Conservation (phyloP, 2,888 invertebrate genomes). For the Ornithoptera alexandrae region DNA sequence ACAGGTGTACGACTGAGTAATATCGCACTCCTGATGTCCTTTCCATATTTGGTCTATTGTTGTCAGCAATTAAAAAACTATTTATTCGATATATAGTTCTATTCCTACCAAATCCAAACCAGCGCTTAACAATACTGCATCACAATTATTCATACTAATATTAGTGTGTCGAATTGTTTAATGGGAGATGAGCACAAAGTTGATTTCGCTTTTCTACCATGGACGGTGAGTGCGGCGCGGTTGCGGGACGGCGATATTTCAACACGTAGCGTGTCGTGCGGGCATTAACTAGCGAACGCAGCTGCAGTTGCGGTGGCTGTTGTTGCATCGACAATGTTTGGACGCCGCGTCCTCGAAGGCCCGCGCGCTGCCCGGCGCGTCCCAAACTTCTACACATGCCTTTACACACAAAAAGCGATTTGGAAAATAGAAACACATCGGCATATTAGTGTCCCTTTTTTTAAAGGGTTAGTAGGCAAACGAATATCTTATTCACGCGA, state of each 20-base stretch:
- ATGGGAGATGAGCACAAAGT: background rate
- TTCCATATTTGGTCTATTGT: too few species aligned
- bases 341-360: slow-evolving; percentile 57
- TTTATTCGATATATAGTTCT: too few species aligned
- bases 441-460: background rate
- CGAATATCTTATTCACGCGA: too few species aligned
- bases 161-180: background rate
- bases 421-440: background rate
- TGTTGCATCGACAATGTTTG: slow-evolving; percentile 65
- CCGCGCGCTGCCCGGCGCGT: slow-evolving; percentile 51
- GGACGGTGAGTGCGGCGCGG: slow-evolving; percentile 40
- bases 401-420: background rate
- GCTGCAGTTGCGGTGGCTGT: slow-evolving; percentile 59
- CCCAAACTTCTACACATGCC: slow-evolving; percentile 43
- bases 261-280: slow-evolving; percentile 56
- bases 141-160: background rate
- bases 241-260: slow-evolving; percentile 56
- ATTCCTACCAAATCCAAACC: too few species aligned
- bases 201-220: slow-evolving; percentile 38
- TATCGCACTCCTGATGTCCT: too few species aligned
- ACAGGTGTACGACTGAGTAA: too few species aligned
- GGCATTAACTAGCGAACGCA: slow-evolving; percentile 68
- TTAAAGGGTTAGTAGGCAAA: too few species aligned
- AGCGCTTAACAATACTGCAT: too few species aligned
- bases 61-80: too few species aligned